These are phyloP conservation scores for Typhlomys cinereus DNA, from an alignment of 2,113 vertebrate species.

Conservation along the genomic window DNA sequence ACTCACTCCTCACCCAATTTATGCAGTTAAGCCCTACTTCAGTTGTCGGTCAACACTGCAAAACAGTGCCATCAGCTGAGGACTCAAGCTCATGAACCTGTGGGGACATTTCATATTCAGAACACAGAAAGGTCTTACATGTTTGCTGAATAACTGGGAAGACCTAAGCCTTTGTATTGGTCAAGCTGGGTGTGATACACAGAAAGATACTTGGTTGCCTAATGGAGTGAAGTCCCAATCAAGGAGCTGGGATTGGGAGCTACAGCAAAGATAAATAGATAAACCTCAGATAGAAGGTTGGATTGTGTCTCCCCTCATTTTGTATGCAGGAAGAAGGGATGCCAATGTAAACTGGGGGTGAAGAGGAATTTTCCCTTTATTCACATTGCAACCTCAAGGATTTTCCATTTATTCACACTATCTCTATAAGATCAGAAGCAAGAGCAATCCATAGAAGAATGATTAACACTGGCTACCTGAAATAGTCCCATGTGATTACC, in stretches of 20 bases:
- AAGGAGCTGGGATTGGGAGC: neutral
- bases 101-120: neutral
- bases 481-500: neutral
- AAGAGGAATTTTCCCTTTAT: neutral
- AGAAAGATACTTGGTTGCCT: neutral
- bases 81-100: neutral
- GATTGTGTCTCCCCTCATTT: neutral
- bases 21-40: neutral
- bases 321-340: neutral
- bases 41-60: too few species aligned
- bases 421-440: neutral
- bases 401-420: neutral
- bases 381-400: neutral
- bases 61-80: neutral
- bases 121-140: neutral
- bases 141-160: neutral
- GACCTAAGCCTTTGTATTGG: neutral
- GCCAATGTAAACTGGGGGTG: neutral
- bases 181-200: neutral
- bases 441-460: neutral
- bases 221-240: neutral
- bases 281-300: neutral
- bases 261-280: neutral
- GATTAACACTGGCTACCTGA: conserved; percentile 23
- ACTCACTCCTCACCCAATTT: neutral